A percentile compares a stretch with the other conserved stretches of the same genome.
These are phyloP conservation scores for Eurois occulta DNA, from an alignment of 2,888 invertebrate genomes.

Conservation along the genomic window DNA sequence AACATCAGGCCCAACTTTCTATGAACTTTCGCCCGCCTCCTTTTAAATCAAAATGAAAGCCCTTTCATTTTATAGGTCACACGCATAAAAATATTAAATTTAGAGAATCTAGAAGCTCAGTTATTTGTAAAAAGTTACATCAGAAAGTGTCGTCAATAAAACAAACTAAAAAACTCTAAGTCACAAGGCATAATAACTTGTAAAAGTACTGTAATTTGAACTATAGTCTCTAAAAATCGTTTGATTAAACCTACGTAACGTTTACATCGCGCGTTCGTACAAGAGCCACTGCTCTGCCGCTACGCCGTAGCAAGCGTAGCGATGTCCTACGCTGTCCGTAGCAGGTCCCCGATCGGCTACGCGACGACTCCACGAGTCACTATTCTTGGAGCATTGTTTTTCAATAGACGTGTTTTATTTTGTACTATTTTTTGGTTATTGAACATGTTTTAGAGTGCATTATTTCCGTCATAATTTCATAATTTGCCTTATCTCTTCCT, in stretches of 20 bases:
- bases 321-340: slow-evolving; percentile 40
- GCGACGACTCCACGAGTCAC: neutral
- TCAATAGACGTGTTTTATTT: neutral
- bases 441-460: neutral
- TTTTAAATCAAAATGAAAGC: neutral
- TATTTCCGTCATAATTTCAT: neutral
- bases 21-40: too few relatives aligned
- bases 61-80: neutral
- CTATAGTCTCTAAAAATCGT: too few relatives aligned
- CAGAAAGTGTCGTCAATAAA: neutral
- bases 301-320: slow-evolving; percentile 39
- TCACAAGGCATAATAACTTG: too few relatives aligned
- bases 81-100: neutral
- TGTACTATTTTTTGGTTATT: neutral
- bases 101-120: neutral
- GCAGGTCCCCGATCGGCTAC: slow-evolving; percentile 24
- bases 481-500: neutral
- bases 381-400: neutral
- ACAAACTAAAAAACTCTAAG: too few relatives aligned
- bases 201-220: too few relatives aligned
- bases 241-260: neutral
- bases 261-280: neutral
- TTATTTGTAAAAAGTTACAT: neutral
- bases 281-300: neutral
- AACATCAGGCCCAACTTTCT: too few relatives aligned